Base-by-base conservation (phyloP, 2,797 vertebrate species). In the Crenichthys baileyi region DNA sequence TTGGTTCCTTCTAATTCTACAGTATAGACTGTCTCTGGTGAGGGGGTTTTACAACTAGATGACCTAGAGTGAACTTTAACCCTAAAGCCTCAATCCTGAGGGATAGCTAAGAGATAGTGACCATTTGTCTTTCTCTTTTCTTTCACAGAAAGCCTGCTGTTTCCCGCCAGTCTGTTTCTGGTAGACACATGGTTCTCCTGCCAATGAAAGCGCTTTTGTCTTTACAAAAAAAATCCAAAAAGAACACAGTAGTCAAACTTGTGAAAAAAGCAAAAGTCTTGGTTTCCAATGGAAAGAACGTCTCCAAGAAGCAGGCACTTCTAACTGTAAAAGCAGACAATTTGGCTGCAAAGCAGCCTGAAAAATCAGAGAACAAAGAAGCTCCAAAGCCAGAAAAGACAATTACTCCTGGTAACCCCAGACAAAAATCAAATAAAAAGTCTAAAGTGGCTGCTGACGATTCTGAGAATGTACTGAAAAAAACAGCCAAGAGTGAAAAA, bases 201-300 rank as follows among this genome's bases (percentile, higher is more conserved):
- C 67, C 67, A 26, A 44, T 46, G n/a, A 46, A 46, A 46, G 26
- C 24, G 5, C 67, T 70, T 46, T 70, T 70, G 39, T 70, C 67
- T 46, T n/a, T 70, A 7, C 24, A 46, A 70, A 46, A 7, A 26
- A 70, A 6, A n/a, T 46, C 41, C 67, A 70, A 70, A 46, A 70
- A 46, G 67, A n/a, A 5, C 41, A 15, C 67, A 46, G 41, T 41
- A 70, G 24, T 70, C 39, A 70, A 70, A 13, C 67, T 70, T 70
- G 39, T 70, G 41, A 70, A 70, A 70, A 70, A 70, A n/a, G 22
- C 67, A 44, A 70, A 46, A n/a, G 67, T 70, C 67, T 46, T 70
- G 39, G 41, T 15, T 16, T 70, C 67, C 41, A 70, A 70, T 44
- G 65, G 22, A 68, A 68, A n/a, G 24, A 13, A 22, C 7, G 39